Evolutionary conservation across 2,888 invertebrate genomes (phyloP), one percentile per base, ranked within the genome.

Genomic region (Cynaeus angustus): DNA sequence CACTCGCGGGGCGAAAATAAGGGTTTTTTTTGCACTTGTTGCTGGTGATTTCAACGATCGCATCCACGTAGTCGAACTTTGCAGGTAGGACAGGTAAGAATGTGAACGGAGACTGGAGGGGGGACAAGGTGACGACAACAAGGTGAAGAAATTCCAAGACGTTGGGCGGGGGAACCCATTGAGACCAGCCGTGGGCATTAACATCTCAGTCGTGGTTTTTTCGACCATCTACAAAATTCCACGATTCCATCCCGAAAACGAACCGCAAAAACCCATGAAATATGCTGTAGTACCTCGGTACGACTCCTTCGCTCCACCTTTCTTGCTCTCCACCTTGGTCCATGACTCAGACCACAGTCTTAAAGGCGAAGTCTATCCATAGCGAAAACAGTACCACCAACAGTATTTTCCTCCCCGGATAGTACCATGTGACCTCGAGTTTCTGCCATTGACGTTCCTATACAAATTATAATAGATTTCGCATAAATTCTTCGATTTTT

Each of bases 41-140:
- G 9, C 28, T 65, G 48, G 66, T 56, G 66, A 66, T 56, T 66
- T 66, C 66, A 66, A 66, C 66, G 66, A 56, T n/a, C 55, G 66
- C 56, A 37, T 66, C 66, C 66, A 66, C 66, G 66, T 56, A 66
- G 56, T 30, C 56, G 56, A 52, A 37, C 62, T 64, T 52, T n/a
- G 62, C 62, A 64, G 65, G 48, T 56, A 56, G 66, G 56, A 66
- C 66, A 66, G 55, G 55, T 55, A 55, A 56, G 66, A 66, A 66
- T 66, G 66, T 52, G 64, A 52, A 41, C 30, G 59, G 26, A 10
- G 43, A 13, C 26, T 26, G 16, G 28, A n/a, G 46, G 43, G 45
- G 33, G 33, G 38, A 7, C 64, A 64, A 64, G 64, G 53, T 46
- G 30, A 46, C 12, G 8, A 10, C 2, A 14, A 45, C 30, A 59